Evolutionary conservation across 2,888 invertebrate genomes (phyloP), one percentile per base, ranked within the genome.

Genomic region (Microctonus brassicae): DNA sequence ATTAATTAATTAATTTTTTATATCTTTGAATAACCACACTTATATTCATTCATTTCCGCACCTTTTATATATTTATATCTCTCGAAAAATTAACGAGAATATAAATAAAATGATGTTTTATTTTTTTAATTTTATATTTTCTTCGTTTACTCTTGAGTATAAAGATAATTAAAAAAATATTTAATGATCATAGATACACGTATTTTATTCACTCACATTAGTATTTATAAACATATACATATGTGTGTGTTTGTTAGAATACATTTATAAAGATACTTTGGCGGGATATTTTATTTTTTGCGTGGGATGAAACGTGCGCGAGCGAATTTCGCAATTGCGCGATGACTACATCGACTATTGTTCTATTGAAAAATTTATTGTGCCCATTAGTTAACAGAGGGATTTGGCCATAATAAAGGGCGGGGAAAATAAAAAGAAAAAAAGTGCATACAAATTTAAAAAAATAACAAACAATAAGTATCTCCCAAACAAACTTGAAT

Each of bases 291-390:
- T 26, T 52, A 55, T 70, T 65, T 62, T 60, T 64, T 24, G 70
- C 63, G 70, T 70, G 24, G 70, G 63, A 61, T 39, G 57, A 61
- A 47, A 29, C 66, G 72, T 70, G 72, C 70, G 70, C 64, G 65
- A 73, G 68, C 69, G 63, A 61, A 72, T 69, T 73, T 74, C 69
- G 74, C 71, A 69, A 69, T 75, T 36, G 55, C 34, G 22, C 69
- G 62, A 62, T 68, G 62, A 73, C 67, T 60, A 24, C 70, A 60
- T 70, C 62, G 58, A 58, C 71, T 66, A 71, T 71, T 71, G 71
- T 71, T 62, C 58, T 62, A 66, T 57, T 58, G 52, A 42, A 70
- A 64, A 69, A 55, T 62, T 64, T 52, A 22, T 11, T 57, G 5
- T 17, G 17, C 22, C 61, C 61, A 17, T 34, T 13, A 26, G 33